A percentile compares a stretch with the other conserved stretches of the same genome.
phyloP scores from a whole-genome alignment of 2,888 invertebrate species.

The Lasioglossum marginatum region DNA sequence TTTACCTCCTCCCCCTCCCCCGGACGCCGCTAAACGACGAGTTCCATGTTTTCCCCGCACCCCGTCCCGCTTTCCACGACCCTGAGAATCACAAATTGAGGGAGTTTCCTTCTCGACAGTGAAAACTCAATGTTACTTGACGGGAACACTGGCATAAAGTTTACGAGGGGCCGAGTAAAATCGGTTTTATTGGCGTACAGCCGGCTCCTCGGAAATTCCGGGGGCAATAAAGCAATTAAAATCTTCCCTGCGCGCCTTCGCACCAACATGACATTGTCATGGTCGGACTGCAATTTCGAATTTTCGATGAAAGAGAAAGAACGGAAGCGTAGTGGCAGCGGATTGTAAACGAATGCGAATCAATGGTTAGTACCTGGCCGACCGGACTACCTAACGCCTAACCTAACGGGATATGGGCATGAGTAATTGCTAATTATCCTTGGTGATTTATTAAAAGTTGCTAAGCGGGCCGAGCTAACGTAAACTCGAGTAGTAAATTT shows the following conservation, averaged over 20 bases:
- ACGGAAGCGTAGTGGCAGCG: slow-evolving; percentile 8
- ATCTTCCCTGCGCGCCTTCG: slow-evolving; percentile 13
- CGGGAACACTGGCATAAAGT: slow-evolving; percentile 64
- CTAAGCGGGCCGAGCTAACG: neutral
- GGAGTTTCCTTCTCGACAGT: slow-evolving; percentile 19
- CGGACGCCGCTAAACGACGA: neutral
- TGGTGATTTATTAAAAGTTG: slow-evolving; percentile 61
- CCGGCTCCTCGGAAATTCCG: slow-evolving; percentile 66
- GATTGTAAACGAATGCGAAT: slow-evolving; percentile 45
- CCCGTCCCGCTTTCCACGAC: neutral
- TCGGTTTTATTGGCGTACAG: slow-evolving; percentile 68
- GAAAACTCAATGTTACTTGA: slow-evolving; percentile 34
- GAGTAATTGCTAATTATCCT: slow-evolving; percentile 47
- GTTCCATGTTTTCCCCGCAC: neutral
- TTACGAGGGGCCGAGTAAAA: slow-evolving; percentile 69
- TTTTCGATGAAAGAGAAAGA: slow-evolving; percentile 31
- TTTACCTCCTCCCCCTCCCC: neutral
- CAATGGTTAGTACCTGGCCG: slow-evolving; percentile 5
- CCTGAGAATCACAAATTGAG: slow-evolving; percentile 17
- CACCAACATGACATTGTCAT: neutral
- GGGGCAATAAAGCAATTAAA: slow-evolving; percentile 78
- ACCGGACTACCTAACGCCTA: slow-evolving; percentile 12
- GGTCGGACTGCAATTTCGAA: slow-evolving; percentile 35
- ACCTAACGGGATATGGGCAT: slow-evolving; percentile 46
- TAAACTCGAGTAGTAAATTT: slow-evolving; percentile 42